A percentile compares a stretch with the other conserved stretches of the same genome.
phyloP scores from a whole-genome alignment of 2,888 invertebrate genomes.

The Eristalis intricaria region DNA sequence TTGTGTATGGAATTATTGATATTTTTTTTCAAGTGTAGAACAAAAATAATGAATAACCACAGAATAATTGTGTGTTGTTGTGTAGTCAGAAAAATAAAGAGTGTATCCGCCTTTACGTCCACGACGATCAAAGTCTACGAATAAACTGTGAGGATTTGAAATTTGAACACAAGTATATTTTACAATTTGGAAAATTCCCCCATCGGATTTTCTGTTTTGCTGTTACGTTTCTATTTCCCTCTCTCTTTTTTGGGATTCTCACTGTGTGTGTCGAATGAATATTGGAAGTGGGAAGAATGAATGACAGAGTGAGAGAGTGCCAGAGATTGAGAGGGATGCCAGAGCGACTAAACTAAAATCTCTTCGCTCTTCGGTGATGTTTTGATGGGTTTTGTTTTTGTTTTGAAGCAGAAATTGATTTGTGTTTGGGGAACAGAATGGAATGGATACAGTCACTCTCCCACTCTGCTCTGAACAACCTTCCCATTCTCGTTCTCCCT shows the following conservation, averaged over 20 bases:
- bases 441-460: not conserved
- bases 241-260: constrained; percentile 6
- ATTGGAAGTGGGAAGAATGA: not conserved
- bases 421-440: not conserved
- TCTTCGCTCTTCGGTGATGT: not conserved
- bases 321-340: not conserved
- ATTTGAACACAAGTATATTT: constrained; percentile 61
- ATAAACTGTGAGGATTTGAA: constrained; percentile 73
- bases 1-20: not conserved
- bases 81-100: constrained; percentile 39
- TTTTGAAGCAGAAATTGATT: not conserved
- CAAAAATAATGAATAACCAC: not conserved
- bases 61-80: not conserved
- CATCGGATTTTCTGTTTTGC: constrained; percentile 17
- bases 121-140: constrained; percentile 76
- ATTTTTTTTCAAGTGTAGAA: constrained; percentile 10
- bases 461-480: not conserved
- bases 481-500: not conserved
- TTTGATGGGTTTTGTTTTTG: not conserved
- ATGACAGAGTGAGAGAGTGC: not conserved
- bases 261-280: not conserved
- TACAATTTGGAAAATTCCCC: constrained; percentile 45
- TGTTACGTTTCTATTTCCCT: constrained; percentile 14
- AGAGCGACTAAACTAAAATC: not conserved
- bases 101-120: constrained; percentile 73